Evolutionary conservation across 2,113 vertebrate species (phyloP).

Genomic region (Rhinoderma darwinii): DNA sequence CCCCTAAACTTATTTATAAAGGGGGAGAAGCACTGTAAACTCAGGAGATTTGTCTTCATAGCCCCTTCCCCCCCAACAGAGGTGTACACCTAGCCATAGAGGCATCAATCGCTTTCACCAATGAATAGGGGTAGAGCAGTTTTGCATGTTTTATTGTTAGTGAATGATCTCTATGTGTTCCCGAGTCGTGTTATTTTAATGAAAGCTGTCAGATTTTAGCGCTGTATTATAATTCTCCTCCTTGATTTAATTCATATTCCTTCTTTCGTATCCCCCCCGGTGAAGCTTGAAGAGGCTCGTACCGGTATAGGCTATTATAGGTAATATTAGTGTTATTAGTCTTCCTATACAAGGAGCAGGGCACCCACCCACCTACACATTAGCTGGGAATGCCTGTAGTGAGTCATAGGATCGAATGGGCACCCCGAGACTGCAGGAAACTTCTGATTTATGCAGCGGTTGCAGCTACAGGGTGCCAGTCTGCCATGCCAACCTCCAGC

Average conservation of each 20-base stretch:
- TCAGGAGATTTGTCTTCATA: no score
- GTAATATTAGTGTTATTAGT: background rate
- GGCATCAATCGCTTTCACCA: background rate
- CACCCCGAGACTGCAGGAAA: background rate
- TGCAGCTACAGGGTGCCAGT: background rate
- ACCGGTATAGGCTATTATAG: background rate
- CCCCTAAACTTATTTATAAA: no score
- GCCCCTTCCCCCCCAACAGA: no score
- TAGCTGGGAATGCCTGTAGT: background rate
- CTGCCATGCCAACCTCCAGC: background rate
- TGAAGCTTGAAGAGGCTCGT: background rate
- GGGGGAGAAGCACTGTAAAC: no score
- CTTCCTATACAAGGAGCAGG: background rate
- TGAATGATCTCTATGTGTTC: background rate
- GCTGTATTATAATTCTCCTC: background rate
- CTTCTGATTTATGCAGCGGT: background rate
- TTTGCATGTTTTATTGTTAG: background rate
- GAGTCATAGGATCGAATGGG: background rate
- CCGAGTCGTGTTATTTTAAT: constrained; percentile 31
- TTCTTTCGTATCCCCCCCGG: background rate
- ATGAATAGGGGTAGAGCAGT: no score
- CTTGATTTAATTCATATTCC: background rate
- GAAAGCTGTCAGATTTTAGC: constrained; percentile 1
- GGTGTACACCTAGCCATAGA: background rate
- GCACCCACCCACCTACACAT: background rate